These are phyloP conservation scores for Apis laboriosa DNA, from an alignment of 1,140 invertebrate species.

Conservation along the genomic window DNA sequence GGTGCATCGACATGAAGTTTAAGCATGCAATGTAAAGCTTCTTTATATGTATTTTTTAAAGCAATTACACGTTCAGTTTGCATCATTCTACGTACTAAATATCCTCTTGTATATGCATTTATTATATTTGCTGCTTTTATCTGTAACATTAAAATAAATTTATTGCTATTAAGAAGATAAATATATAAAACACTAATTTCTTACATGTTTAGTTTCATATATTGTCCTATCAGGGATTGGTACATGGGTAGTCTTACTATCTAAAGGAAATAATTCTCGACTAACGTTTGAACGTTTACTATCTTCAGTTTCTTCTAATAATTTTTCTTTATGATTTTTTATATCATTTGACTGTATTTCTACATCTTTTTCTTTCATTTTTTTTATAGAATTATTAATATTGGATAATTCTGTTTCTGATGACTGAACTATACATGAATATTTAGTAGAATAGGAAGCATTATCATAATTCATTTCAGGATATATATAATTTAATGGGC, in stretches of 20 bases:
- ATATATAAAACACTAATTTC: conserved; percentile 40
- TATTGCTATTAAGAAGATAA: conserved; percentile 1
- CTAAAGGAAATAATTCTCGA: conserved; percentile 73
- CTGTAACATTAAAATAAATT: conserved; percentile 71
- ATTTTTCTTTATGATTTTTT: background rate
- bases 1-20: conserved; percentile 86
- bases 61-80: conserved; percentile 89
- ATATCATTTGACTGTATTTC: background rate
- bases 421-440: background rate
- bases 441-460: conserved; percentile 5
- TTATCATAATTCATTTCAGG: conserved; percentile 38
- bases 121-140: conserved; percentile 85
- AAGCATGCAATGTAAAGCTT: conserved; percentile 88
- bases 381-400: background rate
- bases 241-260: conserved; percentile 66
- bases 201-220: conserved; percentile 74
- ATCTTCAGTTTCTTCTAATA: background rate
- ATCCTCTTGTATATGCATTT: conserved; percentile 89
- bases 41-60: conserved; percentile 90
- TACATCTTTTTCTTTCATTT: background rate
- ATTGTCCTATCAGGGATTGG: conserved; percentile 64
- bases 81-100: conserved; percentile 89
- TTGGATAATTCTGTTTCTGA: background rate
- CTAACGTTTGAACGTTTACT: conserved; percentile 67
- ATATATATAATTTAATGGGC: conserved; percentile 69